Percentiles rank a stretch among this genome's conserved stretches.
Conservation (phyloP, 1,140 invertebrate species). For the Globodera rostochiensis region DNA sequence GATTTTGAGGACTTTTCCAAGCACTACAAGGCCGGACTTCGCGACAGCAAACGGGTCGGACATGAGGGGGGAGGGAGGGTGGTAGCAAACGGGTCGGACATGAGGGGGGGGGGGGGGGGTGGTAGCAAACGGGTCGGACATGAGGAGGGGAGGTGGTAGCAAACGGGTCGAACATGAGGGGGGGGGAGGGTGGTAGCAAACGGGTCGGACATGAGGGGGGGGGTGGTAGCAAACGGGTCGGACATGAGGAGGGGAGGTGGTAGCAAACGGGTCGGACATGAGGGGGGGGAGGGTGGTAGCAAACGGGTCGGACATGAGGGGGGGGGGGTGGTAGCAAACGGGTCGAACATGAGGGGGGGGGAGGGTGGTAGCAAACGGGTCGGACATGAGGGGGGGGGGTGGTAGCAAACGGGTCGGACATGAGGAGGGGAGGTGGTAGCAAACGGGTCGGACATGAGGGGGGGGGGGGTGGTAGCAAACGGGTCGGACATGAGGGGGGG, state of each 20-base stretch:
- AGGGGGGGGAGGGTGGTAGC: background rate
- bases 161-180: too few species aligned
- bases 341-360: too few species aligned
- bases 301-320: background rate
- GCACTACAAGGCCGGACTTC: conserved; percentile 9
- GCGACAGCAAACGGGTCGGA: background rate
- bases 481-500: background rate
- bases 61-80: background rate
- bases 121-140: background rate
- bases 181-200: background rate
- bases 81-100: too few species aligned
- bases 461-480: background rate
- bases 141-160: too few species aligned
- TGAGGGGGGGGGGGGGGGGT: background rate
- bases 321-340: too few species aligned
- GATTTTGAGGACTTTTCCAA: conserved; percentile 44
- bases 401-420: too few species aligned
- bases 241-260: too few species aligned
- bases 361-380: background rate
- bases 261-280: too few species aligned
- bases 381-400: background rate
- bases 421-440: too few species aligned
- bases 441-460: too few species aligned
- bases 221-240: too few species aligned
- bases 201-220: background rate